These are phyloP conservation scores for Hippasteria phrygiana DNA, from an alignment of 53 echinoderm and acorn worm genomes.

Conservation along the genomic window DNA sequence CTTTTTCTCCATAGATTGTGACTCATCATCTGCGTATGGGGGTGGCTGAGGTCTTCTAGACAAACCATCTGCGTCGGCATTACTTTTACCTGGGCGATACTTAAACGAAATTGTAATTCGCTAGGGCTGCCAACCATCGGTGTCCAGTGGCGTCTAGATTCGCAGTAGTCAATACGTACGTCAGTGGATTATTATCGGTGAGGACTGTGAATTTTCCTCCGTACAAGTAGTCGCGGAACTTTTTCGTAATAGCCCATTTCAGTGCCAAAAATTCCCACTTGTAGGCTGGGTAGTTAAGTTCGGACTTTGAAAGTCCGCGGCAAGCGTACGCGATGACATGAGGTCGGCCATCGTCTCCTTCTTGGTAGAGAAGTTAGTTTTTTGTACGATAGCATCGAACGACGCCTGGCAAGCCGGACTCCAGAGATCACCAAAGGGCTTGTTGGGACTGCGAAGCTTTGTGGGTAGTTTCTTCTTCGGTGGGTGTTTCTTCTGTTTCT, in stretches of 20 bases:
- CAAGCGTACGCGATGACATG: conserved; percentile 59
- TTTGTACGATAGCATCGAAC: conserved; percentile 56
- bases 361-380: conserved; percentile 55
- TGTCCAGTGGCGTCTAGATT: conserved; percentile 75
- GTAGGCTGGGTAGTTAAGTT: conserved; percentile 71
- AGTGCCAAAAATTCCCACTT: conserved; percentile 70
- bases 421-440: conserved; percentile 65
- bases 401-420: conserved; percentile 54
- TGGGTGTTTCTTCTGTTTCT: background rate
- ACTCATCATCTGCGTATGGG: conserved; percentile 29
- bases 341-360: background rate
- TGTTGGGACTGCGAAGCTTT: background rate
- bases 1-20: background rate
- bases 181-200: conserved; percentile 73
- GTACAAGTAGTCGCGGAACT: conserved; percentile 74
- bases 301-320: conserved; percentile 60
- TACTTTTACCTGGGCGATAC: conserved; percentile 66
- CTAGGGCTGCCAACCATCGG: conserved; percentile 71
- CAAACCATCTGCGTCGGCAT: conserved; percentile 70
- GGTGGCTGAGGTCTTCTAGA: conserved; percentile 37
- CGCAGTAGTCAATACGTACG: conserved; percentile 69
- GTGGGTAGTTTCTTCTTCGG: no score
- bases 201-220: conserved; percentile 65
- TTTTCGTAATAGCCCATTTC: conserved; percentile 76
- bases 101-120: conserved; percentile 62